Conservation (phyloP, 2,797 vertebrate genomes). For the Falco rusticolus region DNA sequence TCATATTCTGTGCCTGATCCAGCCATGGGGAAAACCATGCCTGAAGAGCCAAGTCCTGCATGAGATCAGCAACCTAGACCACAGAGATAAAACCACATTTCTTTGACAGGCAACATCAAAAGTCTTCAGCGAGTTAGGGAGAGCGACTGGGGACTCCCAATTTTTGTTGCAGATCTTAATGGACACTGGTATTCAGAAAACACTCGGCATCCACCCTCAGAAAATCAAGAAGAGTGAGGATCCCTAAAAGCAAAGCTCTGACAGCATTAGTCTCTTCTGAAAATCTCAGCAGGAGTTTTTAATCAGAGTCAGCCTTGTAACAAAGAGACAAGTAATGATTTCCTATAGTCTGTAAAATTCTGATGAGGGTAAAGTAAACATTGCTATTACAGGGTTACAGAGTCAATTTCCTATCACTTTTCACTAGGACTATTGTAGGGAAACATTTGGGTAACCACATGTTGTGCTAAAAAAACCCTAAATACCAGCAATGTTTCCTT, state of each 20-base stretch:
- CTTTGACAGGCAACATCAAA: not conserved
- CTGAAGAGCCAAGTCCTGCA: not conserved
- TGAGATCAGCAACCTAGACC: not conserved
- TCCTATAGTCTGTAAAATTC: constrained; percentile 53
- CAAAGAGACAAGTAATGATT: constrained; percentile 9
- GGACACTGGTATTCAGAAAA: not conserved
- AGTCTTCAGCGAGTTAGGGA: not conserved
- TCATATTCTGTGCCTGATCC: rapidly evolving
- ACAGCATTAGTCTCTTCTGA: not conserved
- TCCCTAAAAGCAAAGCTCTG: not conserved
- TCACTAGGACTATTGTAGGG: constrained; percentile 42
- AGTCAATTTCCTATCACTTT: constrained; percentile 64
- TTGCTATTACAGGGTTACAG: constrained; percentile 30
- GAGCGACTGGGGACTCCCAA: not conserved
- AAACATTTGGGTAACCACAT: constrained; percentile 51
- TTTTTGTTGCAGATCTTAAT: not conserved
- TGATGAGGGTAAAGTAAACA: constrained; percentile 53
- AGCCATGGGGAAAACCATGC: not conserved
- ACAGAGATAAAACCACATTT: not conserved
- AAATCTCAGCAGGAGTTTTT: constrained; percentile 35
- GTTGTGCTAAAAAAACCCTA: constrained; percentile 39
- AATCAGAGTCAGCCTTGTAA: constrained; percentile 34
- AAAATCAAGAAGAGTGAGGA: not conserved
- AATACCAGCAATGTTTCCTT: constrained; percentile 45
- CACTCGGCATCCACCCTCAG: rapidly evolving